A percentile compares a stretch with the other conserved stretches of the same genome.
phyloP scores from a whole-genome alignment of 2,888 invertebrate species.

The Galeruca laticollis region DNA sequence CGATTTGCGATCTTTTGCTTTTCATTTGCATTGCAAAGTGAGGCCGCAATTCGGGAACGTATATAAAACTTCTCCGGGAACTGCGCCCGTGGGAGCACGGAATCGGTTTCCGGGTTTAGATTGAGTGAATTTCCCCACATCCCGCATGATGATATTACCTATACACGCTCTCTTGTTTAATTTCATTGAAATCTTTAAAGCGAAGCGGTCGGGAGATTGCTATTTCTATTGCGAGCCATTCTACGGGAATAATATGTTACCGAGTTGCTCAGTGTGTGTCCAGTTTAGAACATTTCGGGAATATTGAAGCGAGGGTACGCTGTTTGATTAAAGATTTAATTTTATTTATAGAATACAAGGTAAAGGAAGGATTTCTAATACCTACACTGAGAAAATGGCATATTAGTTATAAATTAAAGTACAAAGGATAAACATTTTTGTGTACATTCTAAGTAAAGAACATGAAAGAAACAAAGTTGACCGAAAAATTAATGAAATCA shows the following conservation, averaged over 20 bases:
- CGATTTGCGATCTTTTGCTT: slow-evolving; percentile 67
- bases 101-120: slow-evolving; percentile 68
- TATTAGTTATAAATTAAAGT: too few relatives aligned
- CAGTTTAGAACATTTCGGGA: slow-evolving; percentile 1
- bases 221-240: slow-evolving; percentile 55
- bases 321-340: neutral
- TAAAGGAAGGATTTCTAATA: neutral
- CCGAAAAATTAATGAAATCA: too few relatives aligned
- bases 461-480: too few relatives aligned
- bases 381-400: neutral
- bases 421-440: too few relatives aligned
- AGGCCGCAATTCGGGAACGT: slow-evolving; percentile 64
- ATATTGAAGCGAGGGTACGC: neutral
- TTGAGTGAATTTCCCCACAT: slow-evolving; percentile 66
- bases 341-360: neutral
- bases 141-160: slow-evolving; percentile 64
- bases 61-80: slow-evolving; percentile 65
- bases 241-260: slow-evolving; percentile 15
- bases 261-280: neutral
- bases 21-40: slow-evolving; percentile 67
- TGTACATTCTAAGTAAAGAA: too few relatives aligned
- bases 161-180: slow-evolving; percentile 64
- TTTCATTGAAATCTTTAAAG: slow-evolving; percentile 64
- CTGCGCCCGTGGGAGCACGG: slow-evolving; percentile 64
- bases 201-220: slow-evolving; percentile 59